Evolutionary conservation across 2,888 invertebrate species (phyloP).

Genomic region (Minunthozetes semirufus): DNA sequence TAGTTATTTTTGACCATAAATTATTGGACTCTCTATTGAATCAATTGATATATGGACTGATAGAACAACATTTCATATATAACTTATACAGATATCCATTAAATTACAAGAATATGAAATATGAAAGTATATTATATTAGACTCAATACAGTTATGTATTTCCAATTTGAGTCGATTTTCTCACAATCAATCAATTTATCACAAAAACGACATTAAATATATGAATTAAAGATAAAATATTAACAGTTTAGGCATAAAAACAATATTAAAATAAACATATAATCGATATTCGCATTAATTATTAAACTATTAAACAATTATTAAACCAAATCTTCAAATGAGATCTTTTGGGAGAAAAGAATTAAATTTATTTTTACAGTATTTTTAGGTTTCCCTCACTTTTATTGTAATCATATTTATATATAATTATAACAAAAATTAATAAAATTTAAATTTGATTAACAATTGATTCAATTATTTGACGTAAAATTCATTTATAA

Average conservation of each 20-base stretch:
- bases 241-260: background rate
- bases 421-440: background rate
- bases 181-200: conserved; percentile 18
- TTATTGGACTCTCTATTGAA: too few relatives aligned
- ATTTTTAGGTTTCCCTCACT: background rate
- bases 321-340: background rate
- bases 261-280: too few relatives aligned
- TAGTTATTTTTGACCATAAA: too few relatives aligned
- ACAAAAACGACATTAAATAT: conserved; percentile 9
- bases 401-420: too few relatives aligned
- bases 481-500: background rate
- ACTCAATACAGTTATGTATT: background rate
- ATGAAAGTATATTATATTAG: conserved; percentile 6
- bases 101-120: background rate
- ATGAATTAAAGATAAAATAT: background rate
- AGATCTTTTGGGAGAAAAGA: background rate
- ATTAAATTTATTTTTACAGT: background rate
- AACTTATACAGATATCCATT: background rate
- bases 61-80: too few relatives aligned
- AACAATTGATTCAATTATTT: background rate
- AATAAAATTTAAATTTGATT: conserved; percentile 8
- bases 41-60: too few relatives aligned
- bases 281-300: too few relatives aligned
- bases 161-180: background rate
- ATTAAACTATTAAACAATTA: background rate